phyloP scores from a whole-genome alignment of 2,113 vertebrate genomes.

The Bambusicola thoracicus region DNA sequence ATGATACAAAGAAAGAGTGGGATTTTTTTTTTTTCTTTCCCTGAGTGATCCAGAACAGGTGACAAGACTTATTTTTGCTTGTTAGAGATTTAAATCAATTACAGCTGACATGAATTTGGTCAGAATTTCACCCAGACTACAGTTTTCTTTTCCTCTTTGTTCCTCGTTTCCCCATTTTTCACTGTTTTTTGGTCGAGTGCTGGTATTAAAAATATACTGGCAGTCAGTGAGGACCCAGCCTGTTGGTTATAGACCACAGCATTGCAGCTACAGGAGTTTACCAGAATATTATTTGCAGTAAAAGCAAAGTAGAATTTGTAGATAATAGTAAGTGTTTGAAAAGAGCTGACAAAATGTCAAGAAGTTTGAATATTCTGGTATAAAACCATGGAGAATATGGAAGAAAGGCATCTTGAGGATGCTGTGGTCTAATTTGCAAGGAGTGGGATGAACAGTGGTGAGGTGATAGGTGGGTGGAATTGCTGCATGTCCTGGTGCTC shows the following conservation, averaged over 20 bases:
- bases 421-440: not conserved
- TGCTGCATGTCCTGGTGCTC: not conserved
- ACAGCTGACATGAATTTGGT: not conserved
- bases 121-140: not conserved
- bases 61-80: not conserved
- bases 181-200: not conserved
- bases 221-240: fast-evolving
- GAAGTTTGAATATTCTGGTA: not conserved
- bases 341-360: not conserved
- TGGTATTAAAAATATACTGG: not conserved
- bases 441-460: not conserved
- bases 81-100: not conserved
- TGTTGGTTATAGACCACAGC: fast-evolving
- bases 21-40: too few species aligned
- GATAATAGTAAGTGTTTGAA: fast-evolving
- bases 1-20: not conserved
- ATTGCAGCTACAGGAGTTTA: fast-evolving
- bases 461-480: not conserved
- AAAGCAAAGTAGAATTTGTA: not conserved
- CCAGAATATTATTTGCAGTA: fast-evolving
- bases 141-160: not conserved
- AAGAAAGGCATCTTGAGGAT: not conserved
- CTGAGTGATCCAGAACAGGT: not conserved
- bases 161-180: not conserved
- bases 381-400: not conserved